Evolutionary conservation across 2,113 vertebrate species (phyloP).

Genomic region (Otocyon megalotis): DNA sequence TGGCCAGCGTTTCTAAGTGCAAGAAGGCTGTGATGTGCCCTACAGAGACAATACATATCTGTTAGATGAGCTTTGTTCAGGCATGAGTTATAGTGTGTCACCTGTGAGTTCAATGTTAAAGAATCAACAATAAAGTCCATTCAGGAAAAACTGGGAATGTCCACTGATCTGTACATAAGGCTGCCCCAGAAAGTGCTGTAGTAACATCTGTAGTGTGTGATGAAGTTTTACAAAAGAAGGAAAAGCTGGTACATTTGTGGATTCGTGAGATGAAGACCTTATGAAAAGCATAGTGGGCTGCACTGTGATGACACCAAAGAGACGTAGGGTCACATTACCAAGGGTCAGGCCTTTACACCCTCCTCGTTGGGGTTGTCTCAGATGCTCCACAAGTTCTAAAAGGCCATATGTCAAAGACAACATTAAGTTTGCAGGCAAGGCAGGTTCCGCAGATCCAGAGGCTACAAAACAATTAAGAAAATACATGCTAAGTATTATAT

Average conservation of each 20-base stretch:
- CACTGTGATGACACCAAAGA: neutral
- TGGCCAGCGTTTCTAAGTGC: neutral
- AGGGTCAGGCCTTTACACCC: neutral
- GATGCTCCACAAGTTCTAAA: neutral
- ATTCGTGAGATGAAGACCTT: neutral
- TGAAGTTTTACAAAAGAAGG: neutral
- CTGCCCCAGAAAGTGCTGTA: neutral
- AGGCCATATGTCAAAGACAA: neutral
- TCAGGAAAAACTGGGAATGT: neutral
- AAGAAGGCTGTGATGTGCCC: neutral
- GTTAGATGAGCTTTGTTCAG: neutral
- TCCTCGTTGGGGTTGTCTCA: neutral
- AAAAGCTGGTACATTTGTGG: constrained; percentile 44
- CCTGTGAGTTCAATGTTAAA: neutral
- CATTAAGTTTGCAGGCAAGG: neutral
- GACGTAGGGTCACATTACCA: neutral
- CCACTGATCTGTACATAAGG: neutral
- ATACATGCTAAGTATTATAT: neutral
- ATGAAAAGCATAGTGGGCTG: neutral
- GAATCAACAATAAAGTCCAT: neutral
- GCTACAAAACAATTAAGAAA: neutral
- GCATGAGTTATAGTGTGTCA: neutral
- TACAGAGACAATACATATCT: neutral
- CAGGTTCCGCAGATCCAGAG: neutral
- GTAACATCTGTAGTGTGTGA: neutral